Base-by-base conservation (phyloP, 2,797 vertebrate genomes). In the Sebastes itinus region DNA sequence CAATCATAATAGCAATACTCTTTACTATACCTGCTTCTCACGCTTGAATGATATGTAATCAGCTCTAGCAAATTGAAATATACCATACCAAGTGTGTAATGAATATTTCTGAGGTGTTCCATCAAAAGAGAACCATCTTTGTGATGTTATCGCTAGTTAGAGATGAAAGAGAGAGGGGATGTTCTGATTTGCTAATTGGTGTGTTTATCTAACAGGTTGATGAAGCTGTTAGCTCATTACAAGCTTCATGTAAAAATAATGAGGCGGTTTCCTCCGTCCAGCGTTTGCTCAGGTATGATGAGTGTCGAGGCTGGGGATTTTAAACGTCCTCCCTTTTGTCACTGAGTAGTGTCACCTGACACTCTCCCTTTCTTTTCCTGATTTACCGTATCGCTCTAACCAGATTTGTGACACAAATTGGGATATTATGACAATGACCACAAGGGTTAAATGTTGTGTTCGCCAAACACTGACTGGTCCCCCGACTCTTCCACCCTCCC, bases 381-480 rank as follows among this genome's bases (percentile, higher is more conserved):
- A 96, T 96, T 95, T 91, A 95, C 93, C 94, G 90, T 95, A 91
- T 94, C 93, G 76, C 91, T 93, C 91, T 87, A 88, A 96, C 94
- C 91, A 94, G 84, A 93, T 93, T 94, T 89, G 75, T 93, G 95
- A 96, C 95, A 96, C 94, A 95, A 95, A 96, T 95, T 96, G 92
- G 94, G 91, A 93, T 93, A 94, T 95, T 93, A 94, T 93, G 87
- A 95, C 92, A 95, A 95, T 92, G 92, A 94, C 92, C 94, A 93
- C 90, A 93, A 94, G 94, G 94, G 95, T 95, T 95, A 94, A 95
- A 94, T 84, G 92, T 91, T 94, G 94, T 90, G 81, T 90, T 94
- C 75, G 80, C 90, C 88, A 93, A 95, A 94, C 88, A 91, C 88
- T 73, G 88, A 88, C 91, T 92, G 92, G 89, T 93, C 79, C 86